Evolutionary conservation across 2,113 vertebrate species (phyloP).

Genomic region (Struthio camelus): DNA sequence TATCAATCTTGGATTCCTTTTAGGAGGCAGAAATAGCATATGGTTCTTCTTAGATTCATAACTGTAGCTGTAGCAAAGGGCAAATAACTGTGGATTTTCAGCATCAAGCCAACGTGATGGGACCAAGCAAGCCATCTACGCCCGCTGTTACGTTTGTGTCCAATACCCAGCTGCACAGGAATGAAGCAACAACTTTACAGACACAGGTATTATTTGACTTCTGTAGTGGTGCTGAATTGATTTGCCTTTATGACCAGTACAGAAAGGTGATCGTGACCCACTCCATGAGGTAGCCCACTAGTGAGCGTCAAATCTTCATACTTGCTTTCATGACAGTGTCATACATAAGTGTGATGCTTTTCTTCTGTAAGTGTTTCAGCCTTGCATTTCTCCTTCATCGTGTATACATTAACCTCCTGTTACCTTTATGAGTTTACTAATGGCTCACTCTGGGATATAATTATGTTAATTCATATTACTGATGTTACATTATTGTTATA

Average conservation of each 20-base stretch:
- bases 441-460: not conserved
- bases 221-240: not conserved
- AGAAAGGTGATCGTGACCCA: not conserved
- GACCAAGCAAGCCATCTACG: not conserved
- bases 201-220: slow-evolving; percentile 62
- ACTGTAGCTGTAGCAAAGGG: not conserved
- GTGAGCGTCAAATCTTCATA: not conserved
- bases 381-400: not conserved
- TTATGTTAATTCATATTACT: not conserved
- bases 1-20: not conserved
- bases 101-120: not conserved
- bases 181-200: not conserved
- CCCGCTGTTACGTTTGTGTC: not conserved
- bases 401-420: not conserved
- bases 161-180: not conserved
- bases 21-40: not conserved
- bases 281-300: not conserved
- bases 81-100: not conserved
- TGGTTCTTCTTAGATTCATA: not conserved
- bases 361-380: not conserved
- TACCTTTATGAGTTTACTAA: not conserved
- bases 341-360: not conserved
- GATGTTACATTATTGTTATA: not conserved
- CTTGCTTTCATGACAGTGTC: not conserved
- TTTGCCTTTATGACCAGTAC: not conserved